These are phyloP conservation scores for Dryadula phaetusa DNA, from an alignment of 2,888 invertebrate genomes.

Conservation along the genomic window DNA sequence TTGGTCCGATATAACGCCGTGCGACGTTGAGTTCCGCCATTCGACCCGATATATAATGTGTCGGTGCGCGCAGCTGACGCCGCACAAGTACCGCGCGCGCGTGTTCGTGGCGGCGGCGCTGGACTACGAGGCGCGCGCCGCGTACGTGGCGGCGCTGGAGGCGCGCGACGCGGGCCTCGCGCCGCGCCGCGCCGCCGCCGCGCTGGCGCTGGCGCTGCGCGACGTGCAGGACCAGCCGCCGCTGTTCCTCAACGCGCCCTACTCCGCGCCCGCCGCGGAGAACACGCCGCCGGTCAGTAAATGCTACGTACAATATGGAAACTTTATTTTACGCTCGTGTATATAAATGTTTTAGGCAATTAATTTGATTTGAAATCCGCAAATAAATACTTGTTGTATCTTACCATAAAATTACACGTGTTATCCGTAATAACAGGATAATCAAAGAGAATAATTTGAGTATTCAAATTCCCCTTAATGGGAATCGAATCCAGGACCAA, in stretches of 20 bases:
- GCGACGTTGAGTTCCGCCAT: no score
- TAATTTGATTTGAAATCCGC: no score
- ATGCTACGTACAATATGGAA: not conserved
- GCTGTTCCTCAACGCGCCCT: constrained; percentile 91
- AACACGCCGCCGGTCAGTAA: constrained; percentile 86
- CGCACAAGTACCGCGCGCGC: constrained; percentile 88
- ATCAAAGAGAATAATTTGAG: no score
- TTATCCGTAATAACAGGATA: no score
- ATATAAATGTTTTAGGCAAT: no score
- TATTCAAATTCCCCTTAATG: no score
- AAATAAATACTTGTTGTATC: no score
- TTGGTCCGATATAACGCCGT: no score
- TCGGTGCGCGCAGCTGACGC: constrained; percentile 85
- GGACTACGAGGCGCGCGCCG: constrained; percentile 91
- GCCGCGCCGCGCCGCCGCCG: constrained; percentile 87
- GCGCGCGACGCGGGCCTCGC: constrained; percentile 87
- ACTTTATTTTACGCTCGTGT: no score
- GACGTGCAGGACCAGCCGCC: constrained; percentile 95
- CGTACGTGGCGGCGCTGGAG: constrained; percentile 87
- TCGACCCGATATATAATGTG: no score
- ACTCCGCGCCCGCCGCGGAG: constrained; percentile 90
- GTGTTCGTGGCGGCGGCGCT: constrained; percentile 87
- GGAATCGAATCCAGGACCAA: no score
- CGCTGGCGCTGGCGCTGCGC: constrained; percentile 89
- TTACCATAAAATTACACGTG: no score